These are phyloP conservation scores for Megaceryle alcyon DNA, from an alignment of 2,797 vertebrate genomes.

Conservation along the genomic window DNA sequence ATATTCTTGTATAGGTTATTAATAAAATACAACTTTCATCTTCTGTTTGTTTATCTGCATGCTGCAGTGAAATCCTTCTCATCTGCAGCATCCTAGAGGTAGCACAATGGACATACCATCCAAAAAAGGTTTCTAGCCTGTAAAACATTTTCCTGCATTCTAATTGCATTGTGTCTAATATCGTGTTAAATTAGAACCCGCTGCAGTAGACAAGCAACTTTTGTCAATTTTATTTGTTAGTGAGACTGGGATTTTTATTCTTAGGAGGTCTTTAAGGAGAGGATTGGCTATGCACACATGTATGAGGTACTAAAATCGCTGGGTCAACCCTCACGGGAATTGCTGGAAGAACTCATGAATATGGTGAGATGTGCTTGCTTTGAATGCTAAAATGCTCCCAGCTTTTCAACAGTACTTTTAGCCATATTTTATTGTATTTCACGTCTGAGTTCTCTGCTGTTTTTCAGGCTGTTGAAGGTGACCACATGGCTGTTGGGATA, in stretches of 20 bases:
- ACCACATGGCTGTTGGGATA: constrained; percentile 94
- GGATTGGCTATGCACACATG: constrained; percentile 95
- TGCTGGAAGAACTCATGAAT: constrained; percentile 97
- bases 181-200: neutral
- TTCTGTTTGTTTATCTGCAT: neutral
- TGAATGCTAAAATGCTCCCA: neutral
- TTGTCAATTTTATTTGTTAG: neutral
- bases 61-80: neutral
- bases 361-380: constrained; percentile 86
- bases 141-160: neutral
- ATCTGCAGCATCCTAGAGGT: neutral
- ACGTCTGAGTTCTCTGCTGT: constrained; percentile 40
- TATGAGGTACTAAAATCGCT: constrained; percentile 92
- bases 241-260: constrained; percentile 50
- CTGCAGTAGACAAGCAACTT: neutral
- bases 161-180: neutral
- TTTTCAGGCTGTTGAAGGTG: constrained; percentile 93
- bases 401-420: neutral
- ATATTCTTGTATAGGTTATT: neutral
- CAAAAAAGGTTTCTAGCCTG: neutral
- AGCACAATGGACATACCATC: neutral
- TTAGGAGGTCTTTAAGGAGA: constrained; percentile 97
- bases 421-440: neutral
- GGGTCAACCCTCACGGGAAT: constrained; percentile 89
- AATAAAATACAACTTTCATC: neutral